Base-by-base conservation (phyloP, 2,888 invertebrate genomes). In the Phasia obesa region DNA sequence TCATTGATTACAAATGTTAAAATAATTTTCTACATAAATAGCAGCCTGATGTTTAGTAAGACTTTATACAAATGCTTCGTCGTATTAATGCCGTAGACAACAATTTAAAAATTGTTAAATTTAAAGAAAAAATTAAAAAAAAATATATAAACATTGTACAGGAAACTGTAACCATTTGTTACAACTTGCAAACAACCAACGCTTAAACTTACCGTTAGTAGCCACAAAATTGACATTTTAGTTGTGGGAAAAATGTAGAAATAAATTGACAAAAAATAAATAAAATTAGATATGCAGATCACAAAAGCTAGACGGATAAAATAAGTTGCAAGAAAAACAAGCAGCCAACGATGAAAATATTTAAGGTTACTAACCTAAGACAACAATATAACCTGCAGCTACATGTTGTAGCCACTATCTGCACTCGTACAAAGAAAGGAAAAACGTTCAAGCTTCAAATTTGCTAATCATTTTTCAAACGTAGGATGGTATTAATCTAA, bases 1-100 rank as follows among this genome's bases (percentile, higher is more conserved):
- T 82, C 82, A 78, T 78, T 78, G 82, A 78, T 74, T 78, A 77
- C 81, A 77, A 81, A 77, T 81, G 81, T 71, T 67, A 57, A 57
- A 70, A 74, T 62, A 69, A 62, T 60, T 62, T 62, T 44, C 31
- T 17, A 64, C 31, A 74, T 55, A 64, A 64, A 55, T 35, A 31
- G 65, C 55, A 55, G 5, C 21, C n/a, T n/a, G n/a, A 55, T 47
- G 27, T 62, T 25, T 47, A 4, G 25, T 6, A 31, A 17, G 23
- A 35, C 19, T 55, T 23, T 13, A 31, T 44, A 74, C 31, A 60
- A 53, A 31, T 31, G 42, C 13, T 31, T 27, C 7, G 19, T 31
- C n/a, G 35, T 38, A 35, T 59, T 23, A 15, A 62, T 4, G 6
- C n/a, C 13, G 23, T 1, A 55, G n/a, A 55, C 21, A 19, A 60